phyloP scores from a whole-genome alignment of 1,140 invertebrate species.

The Apis florea region DNA sequence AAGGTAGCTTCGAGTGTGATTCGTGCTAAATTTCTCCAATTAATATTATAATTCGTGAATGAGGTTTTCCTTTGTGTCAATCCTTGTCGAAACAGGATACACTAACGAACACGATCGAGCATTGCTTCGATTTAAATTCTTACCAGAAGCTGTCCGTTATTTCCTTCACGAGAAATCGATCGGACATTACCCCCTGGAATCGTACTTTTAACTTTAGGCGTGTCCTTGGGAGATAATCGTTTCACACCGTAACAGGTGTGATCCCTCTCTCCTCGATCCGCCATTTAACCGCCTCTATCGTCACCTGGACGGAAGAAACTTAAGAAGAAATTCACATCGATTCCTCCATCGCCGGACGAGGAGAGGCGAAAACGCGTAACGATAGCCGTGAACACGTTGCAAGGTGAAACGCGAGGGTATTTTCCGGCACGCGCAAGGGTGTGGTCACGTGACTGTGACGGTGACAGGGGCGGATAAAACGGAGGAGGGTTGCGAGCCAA shows the following conservation, averaged over 20 bases:
- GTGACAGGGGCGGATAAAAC: conserved; percentile 30
- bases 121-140: too few relatives aligned
- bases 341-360: not conserved
- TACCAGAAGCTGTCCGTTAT: too few relatives aligned
- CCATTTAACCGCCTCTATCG: too few relatives aligned
- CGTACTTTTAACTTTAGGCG: not conserved
- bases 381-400: conserved; percentile 25
- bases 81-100: too few relatives aligned
- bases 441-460: conserved; percentile 57
- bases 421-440: conserved; percentile 42
- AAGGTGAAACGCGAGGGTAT: conserved; percentile 36
- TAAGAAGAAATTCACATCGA: not conserved
- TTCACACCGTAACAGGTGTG: not conserved
- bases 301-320: not conserved
- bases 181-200: not conserved
- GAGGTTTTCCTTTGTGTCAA: too few relatives aligned
- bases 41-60: too few relatives aligned
- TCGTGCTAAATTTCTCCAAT: too few relatives aligned
- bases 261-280: not conserved
- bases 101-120: too few relatives aligned
- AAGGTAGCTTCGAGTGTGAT: too few relatives aligned
- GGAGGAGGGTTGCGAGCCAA: conserved; percentile 42
- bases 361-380: too few relatives aligned
- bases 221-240: not conserved
- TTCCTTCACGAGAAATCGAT: not conserved